A percentile compares a stretch with the other conserved stretches of the same genome.
Evolutionary conservation across 2,888 invertebrate species (phyloP).

Genomic region (Octonoba sinensis): DNA sequence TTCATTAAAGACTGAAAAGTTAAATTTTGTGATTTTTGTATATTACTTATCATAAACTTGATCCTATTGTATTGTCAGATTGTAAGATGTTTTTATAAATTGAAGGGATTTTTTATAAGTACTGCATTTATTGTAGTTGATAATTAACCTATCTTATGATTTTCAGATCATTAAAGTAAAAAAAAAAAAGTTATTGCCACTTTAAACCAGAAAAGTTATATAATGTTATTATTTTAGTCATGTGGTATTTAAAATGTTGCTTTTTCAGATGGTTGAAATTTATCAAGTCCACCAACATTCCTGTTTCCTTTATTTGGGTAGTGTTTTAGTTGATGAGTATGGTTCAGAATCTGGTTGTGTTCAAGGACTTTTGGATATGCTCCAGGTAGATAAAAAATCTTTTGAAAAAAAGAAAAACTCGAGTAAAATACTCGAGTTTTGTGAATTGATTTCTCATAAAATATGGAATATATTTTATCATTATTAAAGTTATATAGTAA

Average conservation of each 20-base stretch:
- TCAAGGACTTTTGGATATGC: constrained; percentile 76
- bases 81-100: too few species aligned
- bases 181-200: constrained; percentile 9
- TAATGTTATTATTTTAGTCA: too few species aligned
- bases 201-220: neutral
- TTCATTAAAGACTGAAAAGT: too few species aligned
- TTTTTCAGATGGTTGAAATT: constrained; percentile 65
- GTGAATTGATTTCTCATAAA: neutral
- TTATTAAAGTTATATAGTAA: neutral
- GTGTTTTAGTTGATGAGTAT: constrained; percentile 91
- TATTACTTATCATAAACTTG: too few species aligned
- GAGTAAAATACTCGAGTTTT: neutral
- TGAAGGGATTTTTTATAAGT: too few species aligned
- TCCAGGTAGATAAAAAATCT: constrained; percentile 55
- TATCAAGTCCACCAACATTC: constrained; percentile 85
- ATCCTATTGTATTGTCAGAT: too few species aligned
- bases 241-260: neutral
- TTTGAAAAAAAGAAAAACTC: too few species aligned
- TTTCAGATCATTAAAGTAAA: too few species aligned
- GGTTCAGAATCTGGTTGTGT: constrained; percentile 81
- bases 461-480: too few species aligned
- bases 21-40: too few species aligned
- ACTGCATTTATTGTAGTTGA: too few species aligned
- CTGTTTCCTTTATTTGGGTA: constrained; percentile 89
- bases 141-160: too few species aligned